These are phyloP conservation scores for Oreochromis aureus DNA, from an alignment of 2,113 vertebrate species.

Conservation along the genomic window DNA sequence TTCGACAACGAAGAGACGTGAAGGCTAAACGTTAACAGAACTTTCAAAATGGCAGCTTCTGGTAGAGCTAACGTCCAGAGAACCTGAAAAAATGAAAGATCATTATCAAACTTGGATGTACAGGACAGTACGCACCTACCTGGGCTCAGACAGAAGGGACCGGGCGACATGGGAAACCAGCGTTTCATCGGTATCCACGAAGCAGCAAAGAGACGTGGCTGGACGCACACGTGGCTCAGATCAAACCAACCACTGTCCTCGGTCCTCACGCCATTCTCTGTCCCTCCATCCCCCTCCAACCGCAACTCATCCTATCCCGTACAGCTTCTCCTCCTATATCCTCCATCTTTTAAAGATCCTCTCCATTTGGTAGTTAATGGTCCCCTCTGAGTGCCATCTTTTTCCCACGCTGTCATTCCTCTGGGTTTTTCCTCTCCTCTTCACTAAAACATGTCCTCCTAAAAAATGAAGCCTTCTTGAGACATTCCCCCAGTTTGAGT, in stretches of 20 bases:
- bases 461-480: constrained; percentile 1
- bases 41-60: constrained; percentile 48
- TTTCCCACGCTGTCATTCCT: constrained; percentile 46
- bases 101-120: background rate
- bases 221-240: constrained; percentile 63
- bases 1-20: background rate
- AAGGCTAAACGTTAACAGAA: constrained; percentile 22
- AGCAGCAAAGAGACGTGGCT: constrained; percentile 43
- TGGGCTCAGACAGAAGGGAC: constrained; percentile 41
- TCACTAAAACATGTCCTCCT: constrained; percentile 5
- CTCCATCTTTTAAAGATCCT: constrained; percentile 59
- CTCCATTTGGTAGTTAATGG: constrained; percentile 29
- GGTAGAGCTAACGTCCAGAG: background rate
- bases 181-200: constrained; percentile 45
- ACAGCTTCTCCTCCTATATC: constrained; percentile 27
- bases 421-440: constrained; percentile 11
- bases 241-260: constrained; percentile 68
- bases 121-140: constrained; percentile 50
- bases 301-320: constrained; percentile 38
- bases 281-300: constrained; percentile 38
- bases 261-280: constrained; percentile 66
- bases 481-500: background rate
- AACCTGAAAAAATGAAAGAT: background rate
- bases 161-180: constrained; percentile 23
- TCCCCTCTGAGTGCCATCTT: constrained; percentile 23